Base-by-base conservation (phyloP, 2,113 vertebrate genomes). In the Orthonyx spaldingii region DNA sequence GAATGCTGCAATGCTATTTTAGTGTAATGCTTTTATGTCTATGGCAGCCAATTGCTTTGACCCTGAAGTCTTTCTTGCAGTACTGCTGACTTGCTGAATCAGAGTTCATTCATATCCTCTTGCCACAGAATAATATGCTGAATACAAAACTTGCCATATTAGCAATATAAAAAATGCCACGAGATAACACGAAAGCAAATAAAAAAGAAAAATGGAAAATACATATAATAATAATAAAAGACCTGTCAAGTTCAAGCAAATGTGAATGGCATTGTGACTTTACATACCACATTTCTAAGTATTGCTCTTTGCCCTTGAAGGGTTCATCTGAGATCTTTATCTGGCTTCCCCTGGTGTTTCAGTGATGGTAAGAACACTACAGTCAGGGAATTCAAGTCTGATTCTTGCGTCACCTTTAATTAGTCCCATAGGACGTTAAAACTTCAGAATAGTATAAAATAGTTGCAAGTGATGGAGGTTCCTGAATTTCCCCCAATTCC, bases 21-120 rank as follows among this genome's bases (percentile, higher is more conserved):
- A 66, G 69, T 95, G 53, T 65, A 59, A 83, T 92, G 78, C 46
- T 82, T 89, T 96, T 92, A 78, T 81, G 79, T 77, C 91, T 89
- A 75, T 41, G 77, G 77, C 49, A 92, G 91, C 35, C 87, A 57
- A 96, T 91, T 96, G 75, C 79, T 93, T 97, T 96, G 94, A 95
- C 91, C 93, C 93, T 94, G 87, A 91, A 91, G 84, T 95, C 93
- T 80, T 97, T 82, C 78, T 84, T 53, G 78, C 64, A 78, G 76
- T 49, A 68, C 33, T 94, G 77, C 90, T 96, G 91, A 93, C 44
- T 94, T 46, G 89, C 95, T 94, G 94, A 90, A 94, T 90, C 81
- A 85, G 79, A 68, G 49, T 81, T 89, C 81, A 93, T 96, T 97
- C 90, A 88, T 26, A 69, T 79, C 55, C 46, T 49, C 89, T 76